Evolutionary conservation across 2,113 vertebrate species (phyloP).

Genomic region (Cyphomyrus plagiostoma): DNA sequence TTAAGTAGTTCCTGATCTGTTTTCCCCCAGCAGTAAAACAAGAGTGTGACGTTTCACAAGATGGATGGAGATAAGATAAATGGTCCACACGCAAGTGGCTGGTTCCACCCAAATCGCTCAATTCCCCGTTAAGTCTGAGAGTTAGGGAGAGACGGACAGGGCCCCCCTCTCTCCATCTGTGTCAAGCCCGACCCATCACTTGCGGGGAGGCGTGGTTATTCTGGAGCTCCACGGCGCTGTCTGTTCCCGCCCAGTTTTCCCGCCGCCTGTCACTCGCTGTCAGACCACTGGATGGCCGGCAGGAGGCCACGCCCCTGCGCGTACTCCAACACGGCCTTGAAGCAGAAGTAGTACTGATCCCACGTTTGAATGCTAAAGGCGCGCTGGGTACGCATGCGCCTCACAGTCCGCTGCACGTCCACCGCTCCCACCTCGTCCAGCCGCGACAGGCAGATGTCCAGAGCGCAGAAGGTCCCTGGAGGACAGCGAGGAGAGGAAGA

Average conservation of each 20-base stretch:
- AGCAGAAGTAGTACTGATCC: constrained; percentile 74
- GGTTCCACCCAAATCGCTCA: background rate
- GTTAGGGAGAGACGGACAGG: background rate
- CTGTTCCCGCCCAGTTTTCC: background rate
- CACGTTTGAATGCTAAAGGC: constrained; percentile 74
- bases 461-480: constrained; percentile 67
- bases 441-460: constrained; percentile 68
- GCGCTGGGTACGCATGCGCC: constrained; percentile 64
- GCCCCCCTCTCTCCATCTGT: background rate
- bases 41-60: background rate
- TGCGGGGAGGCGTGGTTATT: background rate
- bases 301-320: constrained; percentile 61
- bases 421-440: constrained; percentile 67
- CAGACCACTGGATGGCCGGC: constrained; percentile 69
- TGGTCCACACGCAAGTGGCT: background rate
- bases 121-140: background rate
- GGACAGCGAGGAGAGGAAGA: background rate
- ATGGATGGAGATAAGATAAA: background rate
- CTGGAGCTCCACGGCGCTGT: background rate
- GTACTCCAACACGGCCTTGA: constrained; percentile 64
- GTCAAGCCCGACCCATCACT: background rate
- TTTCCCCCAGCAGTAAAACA: background rate
- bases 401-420: constrained; percentile 62
- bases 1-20: background rate
- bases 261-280: constrained; percentile 71